phyloP scores from a whole-genome alignment of 2,888 invertebrate species.

The Tridacna crocea region DNA sequence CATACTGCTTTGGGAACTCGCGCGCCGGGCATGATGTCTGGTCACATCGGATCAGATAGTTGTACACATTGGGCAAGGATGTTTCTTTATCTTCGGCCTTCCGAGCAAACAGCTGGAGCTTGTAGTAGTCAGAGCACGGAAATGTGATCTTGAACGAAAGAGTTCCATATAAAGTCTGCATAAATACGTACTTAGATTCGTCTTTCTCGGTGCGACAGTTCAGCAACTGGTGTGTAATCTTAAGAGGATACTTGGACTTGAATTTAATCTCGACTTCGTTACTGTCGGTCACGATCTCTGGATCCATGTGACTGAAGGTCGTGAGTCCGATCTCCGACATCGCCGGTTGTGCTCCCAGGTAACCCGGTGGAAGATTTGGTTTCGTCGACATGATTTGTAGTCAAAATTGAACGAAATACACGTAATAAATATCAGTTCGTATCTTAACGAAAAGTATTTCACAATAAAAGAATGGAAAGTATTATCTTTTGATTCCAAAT shows the following conservation, averaged over 20 bases:
- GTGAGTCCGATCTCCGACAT: slow-evolving; percentile 72
- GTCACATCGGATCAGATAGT: slow-evolving; percentile 81
- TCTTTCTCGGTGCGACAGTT: slow-evolving; percentile 67
- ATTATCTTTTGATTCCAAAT: slow-evolving; percentile 2
- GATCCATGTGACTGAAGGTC: slow-evolving; percentile 69
- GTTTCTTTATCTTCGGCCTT: slow-evolving; percentile 80
- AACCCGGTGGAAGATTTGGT: slow-evolving; percentile 75
- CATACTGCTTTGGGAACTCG: slow-evolving; percentile 83
- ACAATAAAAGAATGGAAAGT: not conserved
- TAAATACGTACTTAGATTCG: slow-evolving; percentile 73
- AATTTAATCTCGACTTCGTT: slow-evolving; percentile 75
- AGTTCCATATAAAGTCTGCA: slow-evolving; percentile 70
- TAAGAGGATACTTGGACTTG: slow-evolving; percentile 64
- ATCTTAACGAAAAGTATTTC: not conserved
- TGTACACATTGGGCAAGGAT: slow-evolving; percentile 82
- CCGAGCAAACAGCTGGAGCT: slow-evolving; percentile 82
- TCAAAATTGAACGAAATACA: not conserved
- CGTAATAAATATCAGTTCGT: not conserved
- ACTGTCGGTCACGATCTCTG: slow-evolving; percentile 62
- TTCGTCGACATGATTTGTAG: slow-evolving; percentile 57
- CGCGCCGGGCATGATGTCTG: slow-evolving; percentile 66
- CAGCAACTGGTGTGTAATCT: slow-evolving; percentile 77
- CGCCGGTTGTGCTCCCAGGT: slow-evolving; percentile 77
- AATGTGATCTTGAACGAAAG: slow-evolving; percentile 69
- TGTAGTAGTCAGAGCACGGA: slow-evolving; percentile 81